Conservation (phyloP, 2,113 vertebrate species). For the Varanus salvator region DNA sequence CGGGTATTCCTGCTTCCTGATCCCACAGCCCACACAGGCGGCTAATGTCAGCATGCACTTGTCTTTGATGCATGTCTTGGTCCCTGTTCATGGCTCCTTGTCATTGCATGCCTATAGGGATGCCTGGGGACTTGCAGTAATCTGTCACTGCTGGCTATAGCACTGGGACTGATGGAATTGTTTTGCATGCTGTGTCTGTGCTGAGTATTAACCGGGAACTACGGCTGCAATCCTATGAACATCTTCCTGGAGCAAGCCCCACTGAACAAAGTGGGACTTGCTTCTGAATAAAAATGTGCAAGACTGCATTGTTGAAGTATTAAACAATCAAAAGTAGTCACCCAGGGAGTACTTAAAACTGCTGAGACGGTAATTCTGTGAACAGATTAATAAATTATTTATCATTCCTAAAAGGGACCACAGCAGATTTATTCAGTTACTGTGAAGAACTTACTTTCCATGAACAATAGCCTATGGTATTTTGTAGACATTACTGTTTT, state of each 20-base stretch:
- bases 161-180: too few species aligned
- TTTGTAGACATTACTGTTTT: neutral
- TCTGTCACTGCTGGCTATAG: too few species aligned
- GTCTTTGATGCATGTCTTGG: too few species aligned
- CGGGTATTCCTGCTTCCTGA: too few species aligned
- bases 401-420: neutral
- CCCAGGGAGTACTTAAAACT: neutral
- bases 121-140: too few species aligned
- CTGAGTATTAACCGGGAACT: neutral
- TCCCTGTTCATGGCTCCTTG: too few species aligned
- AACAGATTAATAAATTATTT: neutral
- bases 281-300: neutral
- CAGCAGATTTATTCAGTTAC: neutral
- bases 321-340: neutral
- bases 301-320: neutral
- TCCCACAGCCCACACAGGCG: too few species aligned
- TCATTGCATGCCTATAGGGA: too few species aligned
- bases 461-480: neutral
- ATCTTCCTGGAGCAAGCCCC: neutral
- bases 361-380: neutral
- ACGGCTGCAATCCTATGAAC: neutral
- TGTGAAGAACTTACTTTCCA: neutral
- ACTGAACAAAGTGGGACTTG: too few species aligned
- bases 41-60: too few species aligned
- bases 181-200: too few species aligned